Conservation (phyloP, 2,888 invertebrate genomes). For the Metallyticus violacea region DNA sequence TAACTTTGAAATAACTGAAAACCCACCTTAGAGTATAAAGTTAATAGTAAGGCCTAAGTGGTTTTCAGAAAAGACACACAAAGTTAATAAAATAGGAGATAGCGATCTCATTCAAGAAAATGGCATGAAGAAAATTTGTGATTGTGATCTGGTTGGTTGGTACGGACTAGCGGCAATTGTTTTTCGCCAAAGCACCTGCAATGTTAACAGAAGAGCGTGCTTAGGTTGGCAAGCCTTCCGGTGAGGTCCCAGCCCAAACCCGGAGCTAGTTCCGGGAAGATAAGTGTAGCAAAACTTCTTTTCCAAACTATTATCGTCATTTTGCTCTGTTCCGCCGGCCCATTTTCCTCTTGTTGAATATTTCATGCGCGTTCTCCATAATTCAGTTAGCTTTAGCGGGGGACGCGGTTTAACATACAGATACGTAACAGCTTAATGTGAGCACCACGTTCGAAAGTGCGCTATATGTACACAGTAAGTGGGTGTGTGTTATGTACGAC, state of each 20-base stretch:
- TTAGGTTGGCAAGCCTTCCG: not conserved
- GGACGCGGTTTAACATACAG: not conserved
- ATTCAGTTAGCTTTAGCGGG: conserved; percentile 4
- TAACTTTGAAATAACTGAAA: too few species aligned
- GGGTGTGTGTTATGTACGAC: not conserved
- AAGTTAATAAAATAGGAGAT: too few species aligned
- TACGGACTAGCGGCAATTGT: not conserved
- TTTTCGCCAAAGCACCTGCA: not conserved
- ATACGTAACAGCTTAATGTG: not conserved
- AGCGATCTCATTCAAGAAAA: not conserved
- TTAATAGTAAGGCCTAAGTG: too few species aligned
- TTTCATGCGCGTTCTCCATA: not conserved
- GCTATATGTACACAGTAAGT: not conserved
- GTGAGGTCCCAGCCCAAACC: not conserved
- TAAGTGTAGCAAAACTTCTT: not conserved
- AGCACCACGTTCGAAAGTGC: not conserved
- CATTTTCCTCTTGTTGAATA: conserved; percentile 2
- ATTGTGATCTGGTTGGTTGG: not conserved
- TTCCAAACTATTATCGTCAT: conserved; percentile 14
- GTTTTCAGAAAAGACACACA: too few species aligned
- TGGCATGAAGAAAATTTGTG: not conserved
- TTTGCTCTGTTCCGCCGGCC: not conserved
- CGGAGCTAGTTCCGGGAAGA: not conserved
- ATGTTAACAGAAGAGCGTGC: not conserved
- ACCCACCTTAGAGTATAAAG: too few species aligned